Evolutionary conservation across 2,113 vertebrate species (phyloP).

Genomic region (Zosterops hypoxanthus): DNA sequence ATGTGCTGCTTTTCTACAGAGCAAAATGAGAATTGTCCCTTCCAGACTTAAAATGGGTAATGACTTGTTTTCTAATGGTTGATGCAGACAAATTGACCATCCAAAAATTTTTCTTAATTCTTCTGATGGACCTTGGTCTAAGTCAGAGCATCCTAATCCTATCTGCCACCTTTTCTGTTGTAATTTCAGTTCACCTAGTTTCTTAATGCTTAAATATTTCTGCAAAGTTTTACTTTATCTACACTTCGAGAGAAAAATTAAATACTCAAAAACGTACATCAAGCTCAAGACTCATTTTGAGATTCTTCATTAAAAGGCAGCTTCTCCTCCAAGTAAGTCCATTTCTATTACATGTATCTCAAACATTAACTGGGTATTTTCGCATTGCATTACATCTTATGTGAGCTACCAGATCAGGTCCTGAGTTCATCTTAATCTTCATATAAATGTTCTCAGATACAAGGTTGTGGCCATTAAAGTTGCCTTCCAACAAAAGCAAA

Average conservation of each 20-base stretch:
- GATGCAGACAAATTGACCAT: not conserved
- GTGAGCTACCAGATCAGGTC: not conserved
- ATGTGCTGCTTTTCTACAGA: accelerated
- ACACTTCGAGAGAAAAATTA: not conserved
- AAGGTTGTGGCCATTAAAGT: not conserved
- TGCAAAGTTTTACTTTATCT: not conserved
- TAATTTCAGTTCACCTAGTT: not conserved
- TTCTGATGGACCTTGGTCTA: not conserved
- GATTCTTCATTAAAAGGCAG: not conserved
- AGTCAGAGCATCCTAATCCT: not conserved
- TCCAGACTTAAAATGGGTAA: not conserved
- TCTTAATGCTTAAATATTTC: not conserved
- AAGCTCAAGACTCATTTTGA: not conserved
- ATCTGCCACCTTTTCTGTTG: not conserved
- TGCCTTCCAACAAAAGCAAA: not conserved
- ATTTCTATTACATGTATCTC: not conserved
- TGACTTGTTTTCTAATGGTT: not conserved
- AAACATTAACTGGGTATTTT: not conserved
- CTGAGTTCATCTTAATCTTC: not conserved
- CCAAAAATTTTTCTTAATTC: not conserved
- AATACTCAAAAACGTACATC: not conserved
- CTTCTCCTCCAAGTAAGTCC: not conserved
- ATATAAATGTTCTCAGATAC: not conserved
- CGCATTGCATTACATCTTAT: not conserved
- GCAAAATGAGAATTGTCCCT: not conserved